phyloP scores from a whole-genome alignment of 2,888 invertebrate species.

The Scaptomyza polygonia region DNA sequence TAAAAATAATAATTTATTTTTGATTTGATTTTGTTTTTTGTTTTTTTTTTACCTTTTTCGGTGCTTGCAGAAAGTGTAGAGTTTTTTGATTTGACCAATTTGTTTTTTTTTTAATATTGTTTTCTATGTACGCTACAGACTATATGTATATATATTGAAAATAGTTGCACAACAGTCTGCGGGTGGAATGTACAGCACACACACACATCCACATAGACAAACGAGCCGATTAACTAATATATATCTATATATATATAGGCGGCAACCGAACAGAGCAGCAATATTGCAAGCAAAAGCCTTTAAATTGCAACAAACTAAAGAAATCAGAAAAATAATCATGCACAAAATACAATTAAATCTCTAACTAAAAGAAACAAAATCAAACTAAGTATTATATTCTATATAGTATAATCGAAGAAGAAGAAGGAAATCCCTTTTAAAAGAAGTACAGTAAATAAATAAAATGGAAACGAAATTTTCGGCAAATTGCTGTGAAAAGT shows the following conservation, averaged over 20 bases:
- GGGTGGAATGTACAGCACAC: constrained; percentile 38
- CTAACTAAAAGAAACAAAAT: constrained; percentile 7
- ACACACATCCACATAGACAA: constrained; percentile 41
- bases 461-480: neutral
- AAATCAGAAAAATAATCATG: constrained; percentile 18
- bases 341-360: constrained; percentile 1
- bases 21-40: constrained; percentile 3
- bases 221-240: constrained; percentile 23
- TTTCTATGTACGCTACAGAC: constrained; percentile 39
- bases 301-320: constrained; percentile 11
- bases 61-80: constrained; percentile 83
- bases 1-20: constrained; percentile 8
- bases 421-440: neutral
- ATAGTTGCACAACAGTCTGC: constrained; percentile 44
- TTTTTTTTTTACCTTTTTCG: constrained; percentile 80
- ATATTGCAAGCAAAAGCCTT: constrained; percentile 28
- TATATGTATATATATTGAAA: constrained; percentile 29
- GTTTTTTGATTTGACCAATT: constrained; percentile 79
- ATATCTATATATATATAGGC: constrained; percentile 3
- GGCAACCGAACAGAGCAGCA: constrained; percentile 25
- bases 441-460: constrained; percentile 2
- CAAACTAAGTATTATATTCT: constrained; percentile 6
- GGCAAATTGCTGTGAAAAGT: neutral
- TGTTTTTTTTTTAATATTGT: constrained; percentile 39
- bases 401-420: too few relatives aligned